phyloP scores from a whole-genome alignment of 2,888 invertebrate species.

The Acleris literana region DNA sequence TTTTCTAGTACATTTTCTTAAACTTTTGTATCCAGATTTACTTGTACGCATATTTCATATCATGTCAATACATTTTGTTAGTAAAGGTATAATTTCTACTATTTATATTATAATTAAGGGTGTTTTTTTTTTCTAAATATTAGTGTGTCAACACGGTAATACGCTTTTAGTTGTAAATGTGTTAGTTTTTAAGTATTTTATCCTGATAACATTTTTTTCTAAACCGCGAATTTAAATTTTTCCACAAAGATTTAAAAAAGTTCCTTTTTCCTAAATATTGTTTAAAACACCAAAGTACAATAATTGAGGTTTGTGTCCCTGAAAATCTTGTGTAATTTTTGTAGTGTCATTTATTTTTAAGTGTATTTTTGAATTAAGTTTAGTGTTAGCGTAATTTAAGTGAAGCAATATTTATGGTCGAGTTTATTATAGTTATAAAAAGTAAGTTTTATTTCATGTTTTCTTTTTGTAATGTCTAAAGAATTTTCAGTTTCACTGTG shows the following conservation, averaged over 20 bases:
- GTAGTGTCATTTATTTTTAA: slow-evolving; percentile 28
- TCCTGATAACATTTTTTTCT: slow-evolving; percentile 10
- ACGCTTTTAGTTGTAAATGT: slow-evolving; percentile 32
- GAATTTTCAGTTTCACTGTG: slow-evolving; percentile 39
- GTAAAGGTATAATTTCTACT: slow-evolving; percentile 25
- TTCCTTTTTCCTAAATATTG: not conserved
- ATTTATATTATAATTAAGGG: slow-evolving; percentile 29
- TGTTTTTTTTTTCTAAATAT: slow-evolving; percentile 22
- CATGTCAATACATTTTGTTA: slow-evolving; percentile 19
- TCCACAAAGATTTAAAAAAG: not conserved
- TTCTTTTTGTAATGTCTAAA: slow-evolving; percentile 55
- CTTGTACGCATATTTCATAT: slow-evolving; percentile 13
- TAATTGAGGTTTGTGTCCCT: not conserved
- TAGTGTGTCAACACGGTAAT: slow-evolving; percentile 32
- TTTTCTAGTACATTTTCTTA: slow-evolving; percentile 10
- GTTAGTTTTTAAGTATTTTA: slow-evolving; percentile 30
- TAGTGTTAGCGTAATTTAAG: slow-evolving; percentile 38
- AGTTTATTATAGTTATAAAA: slow-evolving; percentile 48
- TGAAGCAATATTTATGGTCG: slow-evolving; percentile 52
- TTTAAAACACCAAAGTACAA: slow-evolving; percentile 18
- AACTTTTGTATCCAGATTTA: slow-evolving; percentile 5
- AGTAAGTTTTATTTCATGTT: slow-evolving; percentile 54
- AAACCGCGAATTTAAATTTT: not conserved
- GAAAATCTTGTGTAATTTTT: slow-evolving; percentile 11
- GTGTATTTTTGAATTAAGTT: slow-evolving; percentile 22